phyloP scores from a whole-genome alignment of 2,113 vertebrate genomes.

The Nesogale talazaci region DNA sequence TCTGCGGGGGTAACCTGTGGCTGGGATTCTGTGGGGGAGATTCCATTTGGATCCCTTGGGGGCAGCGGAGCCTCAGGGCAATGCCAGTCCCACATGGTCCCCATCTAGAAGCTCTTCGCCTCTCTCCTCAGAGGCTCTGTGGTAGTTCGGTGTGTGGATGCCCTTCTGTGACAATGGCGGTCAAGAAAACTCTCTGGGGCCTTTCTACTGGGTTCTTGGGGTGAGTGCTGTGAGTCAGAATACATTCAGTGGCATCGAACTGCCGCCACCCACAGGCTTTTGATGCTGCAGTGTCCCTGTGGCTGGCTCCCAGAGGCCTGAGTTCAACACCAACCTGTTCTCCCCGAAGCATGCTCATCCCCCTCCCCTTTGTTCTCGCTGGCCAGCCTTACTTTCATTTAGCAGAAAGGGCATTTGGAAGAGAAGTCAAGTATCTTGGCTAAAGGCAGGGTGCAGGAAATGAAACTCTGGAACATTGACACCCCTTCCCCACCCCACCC shows the following conservation, averaged over 20 bases:
- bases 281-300: not conserved
- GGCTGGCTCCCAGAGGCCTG: conserved; percentile 10
- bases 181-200: not conserved
- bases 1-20: not conserved
- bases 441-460: conserved; percentile 62
- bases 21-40: not conserved
- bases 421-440: conserved; percentile 72
- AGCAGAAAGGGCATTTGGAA: conserved; percentile 27
- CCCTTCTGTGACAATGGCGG: not conserved
- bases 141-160: not conserved
- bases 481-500: not conserved
- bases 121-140: not conserved
- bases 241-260: not conserved
- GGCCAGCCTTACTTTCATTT: conserved; percentile 28
- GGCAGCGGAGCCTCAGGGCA: not conserved
- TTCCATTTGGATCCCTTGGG: not conserved
- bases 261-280: not conserved
- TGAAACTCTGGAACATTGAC: conserved; percentile 53
- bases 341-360: not conserved
- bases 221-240: not conserved
- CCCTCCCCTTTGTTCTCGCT: not conserved
- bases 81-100: not conserved
- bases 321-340: not conserved
- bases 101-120: not conserved
- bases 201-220: not conserved